A percentile compares a stretch with the other conserved stretches of the same genome.
phyloP scores from a whole-genome alignment of 2,113 vertebrate genomes.

The Prolemur simus region DNA sequence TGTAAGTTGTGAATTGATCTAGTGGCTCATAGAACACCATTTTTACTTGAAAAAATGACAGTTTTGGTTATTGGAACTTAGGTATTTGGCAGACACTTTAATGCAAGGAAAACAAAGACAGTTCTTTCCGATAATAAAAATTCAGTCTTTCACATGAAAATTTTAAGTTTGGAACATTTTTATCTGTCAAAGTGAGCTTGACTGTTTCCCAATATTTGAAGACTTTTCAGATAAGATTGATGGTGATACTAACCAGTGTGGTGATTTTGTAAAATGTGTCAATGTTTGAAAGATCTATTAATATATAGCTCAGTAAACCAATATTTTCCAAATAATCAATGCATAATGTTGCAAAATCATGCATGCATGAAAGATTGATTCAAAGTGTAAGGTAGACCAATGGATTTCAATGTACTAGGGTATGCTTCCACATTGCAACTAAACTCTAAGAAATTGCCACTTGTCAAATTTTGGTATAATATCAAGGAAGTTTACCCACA shows the following conservation, averaged over 20 bases:
- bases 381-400: background rate
- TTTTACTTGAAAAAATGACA: background rate
- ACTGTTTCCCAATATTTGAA: background rate
- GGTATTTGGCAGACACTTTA: background rate
- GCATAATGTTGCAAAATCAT: background rate
- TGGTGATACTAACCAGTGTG: background rate
- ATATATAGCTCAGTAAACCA: background rate
- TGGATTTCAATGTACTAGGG: background rate
- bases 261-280: constrained; percentile 3
- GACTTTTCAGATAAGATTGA: background rate
- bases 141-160: background rate
- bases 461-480: background rate
- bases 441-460: background rate
- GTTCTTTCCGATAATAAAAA: background rate
- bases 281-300: background rate
- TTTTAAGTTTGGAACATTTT: background rate
- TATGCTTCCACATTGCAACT: background rate
- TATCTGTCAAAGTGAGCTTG: background rate
- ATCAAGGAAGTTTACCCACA: background rate
- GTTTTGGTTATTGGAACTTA: background rate
- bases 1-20: background rate
- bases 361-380: background rate
- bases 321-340: constrained; percentile 1
- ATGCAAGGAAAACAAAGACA: background rate
- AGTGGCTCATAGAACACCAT: background rate